Base-by-base conservation (phyloP, 1,140 invertebrate species). In the Xylocopa sonorina region DNA sequence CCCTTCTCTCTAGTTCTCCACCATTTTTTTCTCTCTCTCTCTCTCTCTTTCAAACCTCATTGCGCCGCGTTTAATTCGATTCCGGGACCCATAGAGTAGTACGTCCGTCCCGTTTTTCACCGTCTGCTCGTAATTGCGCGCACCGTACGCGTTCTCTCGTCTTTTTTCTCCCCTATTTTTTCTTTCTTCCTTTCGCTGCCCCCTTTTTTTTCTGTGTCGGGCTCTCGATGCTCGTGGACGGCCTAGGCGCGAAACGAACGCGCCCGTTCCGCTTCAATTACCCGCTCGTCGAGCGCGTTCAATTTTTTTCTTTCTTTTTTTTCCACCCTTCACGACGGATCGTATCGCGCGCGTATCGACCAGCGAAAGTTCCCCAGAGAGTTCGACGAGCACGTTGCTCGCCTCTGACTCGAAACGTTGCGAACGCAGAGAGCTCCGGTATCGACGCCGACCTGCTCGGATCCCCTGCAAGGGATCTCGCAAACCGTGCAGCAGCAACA, bases 381-480 rank as follows among this genome's bases (percentile, higher is more conserved):
- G n/a, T n/a, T 10, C 9, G 9, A 38, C 38, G 38, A 38, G 38
- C 3, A 4, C 3, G 3, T 38, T 9, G 3, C 38, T 3, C 16
- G 14, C 32, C 4, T 62, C 21, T n/a, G 1, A 38, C 3, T 62
- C 21, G n/a, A 2, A 21, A 43, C 27, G 24, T 24, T 50, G 21
- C 58, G 64, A 67, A 14, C 43, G 38, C 62, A 88, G 85, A 81
- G 88, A 81, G 85, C 83, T 43, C 79, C 87, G 55, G 34, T 85
- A 76, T 74, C 88, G 58, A 87, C 90, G 41, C 89, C 89, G 41
- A 86, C 88, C 38, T 90, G 87, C 73, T 92, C 91, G 29, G 89
- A 89, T 38, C 92, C 92, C 27, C 84, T 92, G 68, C 92, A 93
- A 81, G 91, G 90, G 50, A 91, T 93, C 71, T 88, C 91, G 32